Base-by-base conservation (phyloP, 2,113 vertebrate species). In the Brachypodius melanocephalos region DNA sequence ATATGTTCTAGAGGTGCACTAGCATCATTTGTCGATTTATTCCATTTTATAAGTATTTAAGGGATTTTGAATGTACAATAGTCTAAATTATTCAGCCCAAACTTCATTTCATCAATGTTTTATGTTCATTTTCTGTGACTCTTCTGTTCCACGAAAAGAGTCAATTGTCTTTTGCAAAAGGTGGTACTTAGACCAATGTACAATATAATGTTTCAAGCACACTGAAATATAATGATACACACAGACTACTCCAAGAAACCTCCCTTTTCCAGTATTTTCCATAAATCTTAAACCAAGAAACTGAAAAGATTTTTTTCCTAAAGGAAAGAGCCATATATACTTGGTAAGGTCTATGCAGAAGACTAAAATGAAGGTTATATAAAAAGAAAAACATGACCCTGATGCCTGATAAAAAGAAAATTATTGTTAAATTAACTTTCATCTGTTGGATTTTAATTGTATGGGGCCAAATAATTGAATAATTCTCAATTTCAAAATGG, bases 221-320 rank as follows among this genome's bases (percentile, higher is more conserved):
- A 83, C 38, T 46, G 38, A 85, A 95, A 88, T 43, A 61, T 62
- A 69, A 88, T 55, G 3, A 69, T 76, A 79, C 32, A 43, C 17
- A 84, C 80, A 93, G 81, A 67, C 49, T 62, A 15, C 51, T 88
- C n/a, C 85, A 91, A 74, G 67, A 91, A 95, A 89, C 11, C 13
- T 91, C 66, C 38, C 15, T 89, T 82, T 87, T 82, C 71, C 59
- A 83, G 38, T 69, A 88, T 51, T 94, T 93, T 94, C 94, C 81
- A 91, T 85, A 89, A 92, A 89, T 61, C 38, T 72, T 68, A 79
- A 79, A 94, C 28, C 31, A 81, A 95, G 28, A 85, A 95, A 58
- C 16, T 29, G 57, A 51, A 90, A 86, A 62, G 3, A 29, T 25
- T 3, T 45, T 78, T 89, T 89, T 54, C 25, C 73, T 54, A 73